Evolutionary conservation across 2,797 vertebrate species (phyloP).

Genomic region (Euthynnus affinis): DNA sequence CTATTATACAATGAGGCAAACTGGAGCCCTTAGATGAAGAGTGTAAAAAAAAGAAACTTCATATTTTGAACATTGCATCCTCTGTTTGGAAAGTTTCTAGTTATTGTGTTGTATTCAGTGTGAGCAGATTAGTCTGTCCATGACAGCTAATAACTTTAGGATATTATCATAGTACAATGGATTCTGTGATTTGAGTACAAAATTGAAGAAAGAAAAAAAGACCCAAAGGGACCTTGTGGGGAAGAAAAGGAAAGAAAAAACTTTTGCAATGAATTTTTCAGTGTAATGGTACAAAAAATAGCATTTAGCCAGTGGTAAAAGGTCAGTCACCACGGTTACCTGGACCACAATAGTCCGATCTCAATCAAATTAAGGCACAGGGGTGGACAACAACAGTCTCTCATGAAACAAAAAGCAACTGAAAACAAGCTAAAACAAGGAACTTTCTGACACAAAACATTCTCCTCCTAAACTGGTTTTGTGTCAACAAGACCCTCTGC

Average conservation of each 20-base stretch:
- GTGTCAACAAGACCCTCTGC: no score
- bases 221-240: no score
- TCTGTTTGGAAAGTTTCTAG: conserved; percentile 1
- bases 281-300: background rate
- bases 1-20: conserved; percentile 35
- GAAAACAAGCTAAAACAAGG: no score
- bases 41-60: conserved; percentile 31
- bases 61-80: conserved; percentile 4
- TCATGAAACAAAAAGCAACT: no score
- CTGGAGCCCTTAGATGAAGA: conserved; percentile 41
- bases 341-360: no score
- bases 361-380: no score
- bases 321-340: background rate
- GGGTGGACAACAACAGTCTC: no score
- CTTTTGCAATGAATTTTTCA: background rate
- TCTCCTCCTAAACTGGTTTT: no score
- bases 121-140: background rate
- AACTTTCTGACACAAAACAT: no score
- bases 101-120: background rate
- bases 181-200: background rate
- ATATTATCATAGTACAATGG: conserved; percentile 16
- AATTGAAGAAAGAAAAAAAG: background rate
- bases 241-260: background rate
- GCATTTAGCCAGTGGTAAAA: background rate
- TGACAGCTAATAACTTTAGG: background rate